Evolutionary conservation across 1,140 invertebrate genomes (phyloP).

Genomic region (Apis florea): DNA sequence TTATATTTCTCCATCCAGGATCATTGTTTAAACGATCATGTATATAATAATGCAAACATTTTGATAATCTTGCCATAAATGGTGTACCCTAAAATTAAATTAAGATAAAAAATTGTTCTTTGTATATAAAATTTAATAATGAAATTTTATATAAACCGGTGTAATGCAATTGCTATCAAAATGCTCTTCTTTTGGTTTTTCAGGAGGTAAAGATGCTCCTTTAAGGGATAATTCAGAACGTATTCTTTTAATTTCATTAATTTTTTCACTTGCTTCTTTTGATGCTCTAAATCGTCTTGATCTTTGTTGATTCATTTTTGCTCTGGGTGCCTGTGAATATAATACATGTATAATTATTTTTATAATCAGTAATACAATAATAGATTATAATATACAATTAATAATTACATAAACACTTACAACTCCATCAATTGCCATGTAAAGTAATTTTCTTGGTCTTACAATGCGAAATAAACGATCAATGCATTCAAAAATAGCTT

Average conservation of each 20-base stretch:
- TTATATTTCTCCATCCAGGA: slow-evolving; percentile 96
- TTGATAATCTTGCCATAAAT: slow-evolving; percentile 97
- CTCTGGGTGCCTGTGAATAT: slow-evolving; percentile 89
- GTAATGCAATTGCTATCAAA: slow-evolving; percentile 99
- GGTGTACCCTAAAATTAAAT: slow-evolving; percentile 88
- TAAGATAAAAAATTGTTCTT: slow-evolving; percentile 2
- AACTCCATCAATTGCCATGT: slow-evolving; percentile 99
- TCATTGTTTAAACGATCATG: slow-evolving; percentile 96
- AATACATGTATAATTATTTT: neutral
- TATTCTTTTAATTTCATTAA: slow-evolving; percentile 90
- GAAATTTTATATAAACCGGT: slow-evolving; percentile 82
- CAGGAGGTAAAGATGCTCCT: slow-evolving; percentile 91
- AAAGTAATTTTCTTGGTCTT: slow-evolving; percentile 95
- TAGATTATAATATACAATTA: no score
- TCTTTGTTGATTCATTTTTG: slow-evolving; percentile 99
- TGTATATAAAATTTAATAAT: neutral
- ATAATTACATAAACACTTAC: slow-evolving; percentile 80
- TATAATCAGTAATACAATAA: neutral
- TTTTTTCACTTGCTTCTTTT: slow-evolving; percentile 96
- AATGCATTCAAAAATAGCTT: slow-evolving; percentile 99
- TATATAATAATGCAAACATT: slow-evolving; percentile 97
- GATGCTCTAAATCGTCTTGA: slow-evolving; percentile 97
- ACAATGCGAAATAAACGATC: slow-evolving; percentile 98
- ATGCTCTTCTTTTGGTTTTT: slow-evolving; percentile 94
- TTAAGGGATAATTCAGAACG: slow-evolving; percentile 87